Evolutionary conservation across 2,797 vertebrate genomes (phyloP).

Genomic region (Rhinoraja longicauda): DNA sequence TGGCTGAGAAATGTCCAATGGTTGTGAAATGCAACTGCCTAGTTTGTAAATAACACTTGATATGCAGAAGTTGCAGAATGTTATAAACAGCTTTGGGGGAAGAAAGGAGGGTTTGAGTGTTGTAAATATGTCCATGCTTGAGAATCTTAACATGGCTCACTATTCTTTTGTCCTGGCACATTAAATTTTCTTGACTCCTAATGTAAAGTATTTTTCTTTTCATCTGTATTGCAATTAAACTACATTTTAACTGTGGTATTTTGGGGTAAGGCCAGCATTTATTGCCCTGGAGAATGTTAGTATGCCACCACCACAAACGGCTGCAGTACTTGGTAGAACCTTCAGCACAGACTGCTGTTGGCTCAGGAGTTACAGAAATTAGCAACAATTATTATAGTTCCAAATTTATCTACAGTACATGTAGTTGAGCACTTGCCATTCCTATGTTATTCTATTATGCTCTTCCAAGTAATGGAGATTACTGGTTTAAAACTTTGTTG

Average conservation of each 20-base stretch:
- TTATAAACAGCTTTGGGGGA: background rate
- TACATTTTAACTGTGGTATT: background rate
- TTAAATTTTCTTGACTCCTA: background rate
- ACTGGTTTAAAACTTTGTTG: background rate
- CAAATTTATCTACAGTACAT: too few relatives aligned
- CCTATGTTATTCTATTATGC: background rate
- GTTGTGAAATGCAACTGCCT: background rate
- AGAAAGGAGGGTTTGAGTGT: background rate
- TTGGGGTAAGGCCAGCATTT: background rate
- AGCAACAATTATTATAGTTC: background rate
- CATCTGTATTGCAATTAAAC: background rate
- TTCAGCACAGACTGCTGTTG: background rate
- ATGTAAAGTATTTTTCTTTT: background rate
- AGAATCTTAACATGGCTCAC: background rate
- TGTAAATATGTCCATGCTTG: background rate
- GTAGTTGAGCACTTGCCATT: background rate
- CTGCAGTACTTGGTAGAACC: too few relatives aligned
- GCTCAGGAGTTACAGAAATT: background rate
- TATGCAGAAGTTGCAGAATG: background rate
- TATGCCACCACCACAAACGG: background rate
- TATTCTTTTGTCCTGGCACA: background rate
- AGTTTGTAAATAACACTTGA: background rate
- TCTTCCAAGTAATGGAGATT: background rate
- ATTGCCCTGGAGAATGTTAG: background rate
- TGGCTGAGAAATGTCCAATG: background rate